phyloP scores from a whole-genome alignment of 2,113 vertebrate species.

The Hemibagrus wyckioides region DNA sequence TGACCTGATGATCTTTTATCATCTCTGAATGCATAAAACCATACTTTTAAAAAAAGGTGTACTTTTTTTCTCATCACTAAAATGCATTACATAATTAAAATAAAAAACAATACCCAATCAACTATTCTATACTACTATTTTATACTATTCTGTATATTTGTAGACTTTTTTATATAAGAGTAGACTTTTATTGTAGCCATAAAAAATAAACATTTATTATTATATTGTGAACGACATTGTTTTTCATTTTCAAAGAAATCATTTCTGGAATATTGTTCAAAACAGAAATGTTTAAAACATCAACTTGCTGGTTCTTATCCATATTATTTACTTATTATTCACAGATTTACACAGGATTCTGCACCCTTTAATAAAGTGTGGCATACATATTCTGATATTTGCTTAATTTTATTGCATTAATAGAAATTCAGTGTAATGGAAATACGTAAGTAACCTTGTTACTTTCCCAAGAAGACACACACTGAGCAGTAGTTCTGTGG shows the following conservation, averaged over 20 bases:
- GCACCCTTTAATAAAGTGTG: background rate
- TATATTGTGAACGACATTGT: background rate
- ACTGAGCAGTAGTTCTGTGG: background rate
- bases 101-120: background rate
- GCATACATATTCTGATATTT: background rate
- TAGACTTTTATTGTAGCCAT: too few species aligned
- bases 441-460: background rate
- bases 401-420: background rate
- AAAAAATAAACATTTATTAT: slow-evolving; percentile 7
- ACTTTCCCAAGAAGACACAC: background rate
- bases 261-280: background rate
- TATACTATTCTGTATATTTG: background rate
- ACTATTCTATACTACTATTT: too few species aligned
- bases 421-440: background rate
- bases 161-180: too few species aligned
- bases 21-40: background rate
- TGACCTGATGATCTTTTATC: background rate
- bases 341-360: background rate
- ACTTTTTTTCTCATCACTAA: background rate
- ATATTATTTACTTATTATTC: background rate
- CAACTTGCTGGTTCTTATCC: background rate
- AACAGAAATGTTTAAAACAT: background rate
- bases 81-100: background rate
- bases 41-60: background rate
- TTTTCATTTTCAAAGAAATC: background rate